These are phyloP conservation scores for Psix sp. DNA, from an alignment of 1,140 invertebrate species.

Conservation along the genomic window DNA sequence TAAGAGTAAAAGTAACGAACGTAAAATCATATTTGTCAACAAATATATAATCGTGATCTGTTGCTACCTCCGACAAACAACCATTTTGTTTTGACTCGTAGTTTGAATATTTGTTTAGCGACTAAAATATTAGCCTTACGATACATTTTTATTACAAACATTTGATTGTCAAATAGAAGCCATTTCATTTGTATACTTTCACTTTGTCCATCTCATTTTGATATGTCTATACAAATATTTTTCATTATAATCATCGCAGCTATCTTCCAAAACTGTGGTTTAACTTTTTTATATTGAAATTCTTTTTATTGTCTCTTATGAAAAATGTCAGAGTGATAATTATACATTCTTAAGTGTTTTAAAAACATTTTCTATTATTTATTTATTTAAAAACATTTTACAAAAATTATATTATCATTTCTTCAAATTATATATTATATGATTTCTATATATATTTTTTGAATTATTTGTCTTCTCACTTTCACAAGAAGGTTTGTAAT, in stretches of 20 bases:
- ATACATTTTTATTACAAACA: constrained; percentile 49
- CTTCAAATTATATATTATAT: too few species aligned
- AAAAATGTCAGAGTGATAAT: too few species aligned
- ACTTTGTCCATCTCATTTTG: constrained; percentile 2
- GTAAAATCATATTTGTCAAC: constrained; percentile 59
- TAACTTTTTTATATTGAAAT: too few species aligned
- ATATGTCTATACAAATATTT: neutral
- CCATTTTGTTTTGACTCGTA: constrained; percentile 37
- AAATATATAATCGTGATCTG: constrained; percentile 50
- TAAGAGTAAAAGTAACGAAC: constrained; percentile 58
- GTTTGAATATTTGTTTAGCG: constrained; percentile 36
- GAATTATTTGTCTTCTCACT: too few species aligned
- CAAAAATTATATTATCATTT: too few species aligned
- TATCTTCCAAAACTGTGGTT: too few species aligned
- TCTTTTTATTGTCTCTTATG: too few species aligned
- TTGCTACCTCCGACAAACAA: constrained; percentile 44
- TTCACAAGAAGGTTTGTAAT: neutral
- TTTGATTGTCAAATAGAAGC: constrained; percentile 47
- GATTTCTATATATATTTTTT: too few species aligned
- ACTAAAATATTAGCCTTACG: constrained; percentile 48
- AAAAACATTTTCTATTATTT: too few species aligned
- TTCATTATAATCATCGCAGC: too few species aligned
- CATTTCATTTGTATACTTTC: constrained; percentile 39
- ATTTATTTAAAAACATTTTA: too few species aligned
- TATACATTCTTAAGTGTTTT: too few species aligned